Base-by-base conservation (phyloP, 2,797 vertebrate genomes). In the Danionella dracula region DNA sequence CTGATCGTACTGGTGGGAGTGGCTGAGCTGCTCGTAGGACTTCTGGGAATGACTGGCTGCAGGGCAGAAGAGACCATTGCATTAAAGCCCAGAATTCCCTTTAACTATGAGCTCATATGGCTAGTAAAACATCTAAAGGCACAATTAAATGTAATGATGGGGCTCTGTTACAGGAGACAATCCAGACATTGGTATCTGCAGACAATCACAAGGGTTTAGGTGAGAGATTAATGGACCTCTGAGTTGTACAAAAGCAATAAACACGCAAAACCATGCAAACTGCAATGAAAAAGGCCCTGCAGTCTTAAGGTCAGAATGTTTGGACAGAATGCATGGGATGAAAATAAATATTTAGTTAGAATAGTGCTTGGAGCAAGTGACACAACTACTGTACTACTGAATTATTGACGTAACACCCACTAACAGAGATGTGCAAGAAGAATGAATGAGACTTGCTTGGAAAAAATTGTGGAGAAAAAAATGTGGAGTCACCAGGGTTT, bases 1-100 rank as follows among this genome's bases (percentile, higher is more conserved):
- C 90, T 92, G 82, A 93, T 91, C 70, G 92, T 93, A 79, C 92
- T 97, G 72, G 94, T 95, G 76, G 95, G 96, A 0, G 96, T 98
- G 71, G 92, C 94, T 23, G 94, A 93, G 51, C 93, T 92, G 84
- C 96, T 97, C 77, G 94, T 93, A 63, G 96, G 93, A 78, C 96
- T 99, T 87, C 93, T 93, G 84, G 94, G 88, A 84, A 90, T 87
- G 76, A 93, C 93, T 67, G 96, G 95, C 96, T 99, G 79, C 40
- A 66, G 34, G 44, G 48, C 46, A 79, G 57, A 73, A 60, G 77
- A 51, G 41, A 75, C 32, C 23, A 72, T 67, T 67, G 12, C 8
- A 74, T 50, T 20, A 37, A 57, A 61, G 66, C 62, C 53, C 29
- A 49, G 50, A 44, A 21, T 41, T 32, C 13, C 41, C 19, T 46